Conservation (phyloP, 2,113 vertebrate genomes). For the Falcunculus frontatus region DNA sequence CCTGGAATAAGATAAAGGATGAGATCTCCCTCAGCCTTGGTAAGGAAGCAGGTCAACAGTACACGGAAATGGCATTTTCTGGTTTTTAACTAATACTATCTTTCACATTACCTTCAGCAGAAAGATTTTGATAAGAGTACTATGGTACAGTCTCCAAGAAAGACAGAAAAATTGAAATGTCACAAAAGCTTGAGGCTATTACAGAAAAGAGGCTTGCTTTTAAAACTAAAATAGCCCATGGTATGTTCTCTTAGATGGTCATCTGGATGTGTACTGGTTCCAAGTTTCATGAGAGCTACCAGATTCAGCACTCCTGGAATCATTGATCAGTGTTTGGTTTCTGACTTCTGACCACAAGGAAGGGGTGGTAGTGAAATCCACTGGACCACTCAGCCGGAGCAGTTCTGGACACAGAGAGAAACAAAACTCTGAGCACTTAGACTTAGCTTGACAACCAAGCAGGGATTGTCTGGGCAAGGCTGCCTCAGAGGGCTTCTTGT, state of each 20-base stretch:
- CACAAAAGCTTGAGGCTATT: not conserved
- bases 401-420: not conserved
- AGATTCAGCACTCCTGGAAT: not conserved
- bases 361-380: not conserved
- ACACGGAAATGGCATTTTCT: not conserved
- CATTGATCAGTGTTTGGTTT: not conserved
- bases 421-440: not conserved
- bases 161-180: not conserved
- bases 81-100: not conserved
- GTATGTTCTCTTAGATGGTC: not conserved
- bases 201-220: not conserved
- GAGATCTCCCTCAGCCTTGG: not conserved
- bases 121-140: not conserved
- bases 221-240: not conserved
- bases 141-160: not conserved
- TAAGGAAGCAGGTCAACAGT: not conserved
- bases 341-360: not conserved
- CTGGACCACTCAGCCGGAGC: accelerated
- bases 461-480: not conserved
- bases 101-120: not conserved
- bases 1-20: not conserved
- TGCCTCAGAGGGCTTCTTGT: not conserved
- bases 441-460: not conserved
- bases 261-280: not conserved
- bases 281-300: not conserved